These are phyloP conservation scores for Melanotus villosus DNA, from an alignment of 2,888 invertebrate species.

Conservation along the genomic window DNA sequence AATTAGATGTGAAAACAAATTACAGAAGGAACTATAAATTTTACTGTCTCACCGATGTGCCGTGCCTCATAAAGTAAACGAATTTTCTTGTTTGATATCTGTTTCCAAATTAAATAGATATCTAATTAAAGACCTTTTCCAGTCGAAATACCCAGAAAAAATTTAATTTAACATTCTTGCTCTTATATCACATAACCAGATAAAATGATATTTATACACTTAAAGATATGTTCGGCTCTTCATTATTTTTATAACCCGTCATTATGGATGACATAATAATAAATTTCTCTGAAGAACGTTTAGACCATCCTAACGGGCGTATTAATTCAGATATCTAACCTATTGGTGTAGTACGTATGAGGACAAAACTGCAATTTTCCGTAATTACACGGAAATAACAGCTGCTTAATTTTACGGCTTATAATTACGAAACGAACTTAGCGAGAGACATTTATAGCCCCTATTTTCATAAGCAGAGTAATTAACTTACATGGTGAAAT, in stretches of 20 bases:
- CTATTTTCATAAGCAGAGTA: conserved; percentile 43
- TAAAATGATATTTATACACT: neutral
- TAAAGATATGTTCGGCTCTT: neutral
- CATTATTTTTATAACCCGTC: conserved; percentile 9
- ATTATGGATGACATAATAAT: conserved; percentile 8
- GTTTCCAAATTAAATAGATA: neutral
- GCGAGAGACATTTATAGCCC: conserved; percentile 28
- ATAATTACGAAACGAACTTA: conserved; percentile 35
- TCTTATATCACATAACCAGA: conserved; percentile 2
- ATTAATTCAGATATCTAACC: neutral
- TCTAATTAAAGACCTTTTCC: neutral
- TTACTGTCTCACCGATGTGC: neutral
- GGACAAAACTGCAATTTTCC: conserved; percentile 4
- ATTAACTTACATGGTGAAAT: conserved; percentile 37
- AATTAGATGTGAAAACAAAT: conserved; percentile 11
- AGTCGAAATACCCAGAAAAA: neutral
- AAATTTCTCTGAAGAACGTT: neutral
- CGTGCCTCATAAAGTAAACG: neutral
- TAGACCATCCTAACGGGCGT: neutral
- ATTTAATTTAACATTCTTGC: conserved; percentile 7
- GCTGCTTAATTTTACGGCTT: conserved; percentile 36
- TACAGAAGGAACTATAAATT: conserved; percentile 11
- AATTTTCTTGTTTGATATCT: neutral
- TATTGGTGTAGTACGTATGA: neutral
- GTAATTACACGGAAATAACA: conserved; percentile 26